Percentiles rank a stretch among this genome's conserved stretches.
These are phyloP conservation scores for Pyrrhia umbra DNA, from an alignment of 2,888 invertebrate genomes.

Conservation along the genomic window DNA sequence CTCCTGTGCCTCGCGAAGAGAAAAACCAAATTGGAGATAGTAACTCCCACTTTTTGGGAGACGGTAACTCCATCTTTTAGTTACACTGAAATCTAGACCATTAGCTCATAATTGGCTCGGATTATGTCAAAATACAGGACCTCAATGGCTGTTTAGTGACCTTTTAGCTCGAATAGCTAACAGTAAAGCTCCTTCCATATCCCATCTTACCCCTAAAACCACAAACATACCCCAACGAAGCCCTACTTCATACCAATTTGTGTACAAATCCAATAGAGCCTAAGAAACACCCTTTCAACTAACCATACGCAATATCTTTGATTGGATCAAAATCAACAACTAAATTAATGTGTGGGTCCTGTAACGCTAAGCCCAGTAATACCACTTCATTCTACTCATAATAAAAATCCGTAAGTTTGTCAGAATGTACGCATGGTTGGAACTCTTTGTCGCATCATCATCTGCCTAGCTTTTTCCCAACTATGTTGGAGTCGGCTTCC, in stretches of 20 bases:
- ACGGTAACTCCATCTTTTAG: too few relatives aligned
- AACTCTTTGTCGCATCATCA: too few relatives aligned
- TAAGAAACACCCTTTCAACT: slow-evolving; percentile 29
- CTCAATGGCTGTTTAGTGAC: slow-evolving; percentile 4
- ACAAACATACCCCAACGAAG: slow-evolving; percentile 19
- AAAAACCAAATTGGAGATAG: too few relatives aligned
- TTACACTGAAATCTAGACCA: too few relatives aligned
- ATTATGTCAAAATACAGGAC: too few relatives aligned
- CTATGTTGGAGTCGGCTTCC: too few relatives aligned
- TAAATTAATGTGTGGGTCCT: not conserved
- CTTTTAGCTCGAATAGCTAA: not conserved
- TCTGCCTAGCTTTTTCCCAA: too few relatives aligned
- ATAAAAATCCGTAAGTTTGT: too few relatives aligned
- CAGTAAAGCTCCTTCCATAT: not conserved
- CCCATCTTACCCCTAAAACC: not conserved
- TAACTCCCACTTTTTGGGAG: too few relatives aligned
- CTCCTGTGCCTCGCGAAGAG: too few relatives aligned
- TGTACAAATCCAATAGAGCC: slow-evolving; percentile 3
- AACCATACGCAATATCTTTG: slow-evolving; percentile 38
- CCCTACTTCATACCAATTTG: not conserved
- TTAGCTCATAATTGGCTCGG: too few relatives aligned
- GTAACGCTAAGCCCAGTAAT: not conserved
- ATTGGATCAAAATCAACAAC: slow-evolving; percentile 24
- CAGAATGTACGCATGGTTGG: too few relatives aligned
- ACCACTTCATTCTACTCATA: not conserved